Evolutionary conservation across 2,888 invertebrate species (phyloP).

Genomic region (Branchellion lobata): DNA sequence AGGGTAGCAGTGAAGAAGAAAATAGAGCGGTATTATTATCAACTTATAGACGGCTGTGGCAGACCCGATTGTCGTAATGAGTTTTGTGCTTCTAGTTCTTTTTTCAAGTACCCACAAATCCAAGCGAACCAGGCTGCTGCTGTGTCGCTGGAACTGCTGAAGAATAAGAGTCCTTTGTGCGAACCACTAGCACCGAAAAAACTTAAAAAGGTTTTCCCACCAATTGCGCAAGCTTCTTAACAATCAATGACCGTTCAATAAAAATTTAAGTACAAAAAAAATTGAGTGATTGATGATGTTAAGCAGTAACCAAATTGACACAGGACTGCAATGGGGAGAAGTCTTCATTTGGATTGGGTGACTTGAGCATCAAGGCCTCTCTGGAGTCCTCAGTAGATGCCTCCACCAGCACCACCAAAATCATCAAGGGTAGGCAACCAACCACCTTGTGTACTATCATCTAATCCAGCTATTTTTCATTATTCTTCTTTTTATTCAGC

Average conservation of each 20-base stretch:
- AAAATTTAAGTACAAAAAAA: background rate
- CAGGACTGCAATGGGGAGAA: background rate
- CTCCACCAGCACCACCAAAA: too few species aligned
- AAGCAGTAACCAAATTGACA: too few species aligned
- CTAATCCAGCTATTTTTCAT: too few species aligned
- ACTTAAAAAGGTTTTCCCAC: background rate
- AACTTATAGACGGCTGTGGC: constrained; percentile 87
- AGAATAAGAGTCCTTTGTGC: constrained; percentile 80
- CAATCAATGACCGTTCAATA: background rate
- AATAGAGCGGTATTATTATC: constrained; percentile 88
- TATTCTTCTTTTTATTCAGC: too few species aligned
- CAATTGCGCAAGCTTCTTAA: background rate
- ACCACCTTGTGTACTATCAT: too few species aligned
- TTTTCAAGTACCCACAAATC: constrained; percentile 65
- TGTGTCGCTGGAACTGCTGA: constrained; percentile 81
- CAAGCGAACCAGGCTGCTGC: constrained; percentile 87
- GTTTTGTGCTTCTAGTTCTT: constrained; percentile 78
- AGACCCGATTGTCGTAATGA: constrained; percentile 81
- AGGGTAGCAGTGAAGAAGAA: constrained; percentile 70
- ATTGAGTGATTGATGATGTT: background rate
- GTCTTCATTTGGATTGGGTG: background rate
- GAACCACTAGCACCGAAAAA: constrained; percentile 59
- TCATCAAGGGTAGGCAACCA: too few species aligned
- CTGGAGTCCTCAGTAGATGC: too few species aligned
- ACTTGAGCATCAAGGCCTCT: background rate